Base-by-base conservation (phyloP, 1,140 invertebrate species). In the Euura lappo region DNA sequence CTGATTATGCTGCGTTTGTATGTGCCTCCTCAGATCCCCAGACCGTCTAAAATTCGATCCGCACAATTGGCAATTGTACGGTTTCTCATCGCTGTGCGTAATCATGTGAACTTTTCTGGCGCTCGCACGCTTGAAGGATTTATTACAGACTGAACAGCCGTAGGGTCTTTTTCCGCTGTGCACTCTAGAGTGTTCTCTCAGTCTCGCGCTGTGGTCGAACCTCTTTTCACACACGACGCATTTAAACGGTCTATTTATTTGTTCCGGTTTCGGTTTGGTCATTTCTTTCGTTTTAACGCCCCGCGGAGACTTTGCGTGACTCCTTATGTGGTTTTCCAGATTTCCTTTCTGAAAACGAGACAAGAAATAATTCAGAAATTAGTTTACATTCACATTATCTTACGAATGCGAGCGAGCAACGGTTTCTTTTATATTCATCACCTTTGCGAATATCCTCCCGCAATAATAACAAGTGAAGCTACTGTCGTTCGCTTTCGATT, bases 201-300 rank as follows among this genome's bases (percentile, higher is more conserved):
- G 67, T 68, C 67, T 68, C 8, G 67, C 67, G 10, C 11, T 10
- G 43, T 68, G 8, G 28, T 11, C 75, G 79, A 90, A 90, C 74
- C 84, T 85, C 83, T 90, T 89, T 6, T 83, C 83, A 82, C 90
- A 91, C 46, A 83, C 79, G 28, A 85, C 70, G 80, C 90, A 90
- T 73, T 85, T 84, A 79, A 88, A 89, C 77, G 88, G 88, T 28
- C 28, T 28, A 28, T 28, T 28, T 28, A 28, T 28, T 28, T 28
- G 28, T 28, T 28, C 28, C 28, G 28, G 28, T 28, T 28, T 28
- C 28, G 28, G 28, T 28, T 71, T 86, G 83, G 79, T 89, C 88
- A 66, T 89, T 89, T 8, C 87, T 89, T 80, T 90, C 89, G 71
- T 84, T 88, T 72, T 86, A 81, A 11, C 92, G 88, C 79, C 93